Evolutionary conservation across 2,888 invertebrate genomes (phyloP).

Genomic region (Stenchaetothrips biformis): DNA sequence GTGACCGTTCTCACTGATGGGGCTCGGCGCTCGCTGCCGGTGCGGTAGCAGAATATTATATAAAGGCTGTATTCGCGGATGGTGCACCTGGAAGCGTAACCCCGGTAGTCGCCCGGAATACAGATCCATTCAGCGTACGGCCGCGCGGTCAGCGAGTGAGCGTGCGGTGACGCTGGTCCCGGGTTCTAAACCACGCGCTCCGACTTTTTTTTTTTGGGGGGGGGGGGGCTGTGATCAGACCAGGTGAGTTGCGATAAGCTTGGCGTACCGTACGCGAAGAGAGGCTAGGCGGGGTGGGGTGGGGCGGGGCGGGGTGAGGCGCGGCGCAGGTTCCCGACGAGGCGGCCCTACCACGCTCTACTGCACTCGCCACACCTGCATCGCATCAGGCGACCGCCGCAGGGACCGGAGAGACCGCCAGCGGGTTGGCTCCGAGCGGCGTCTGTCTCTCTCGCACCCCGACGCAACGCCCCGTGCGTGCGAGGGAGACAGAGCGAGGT

Average conservation of each 20-base stretch:
- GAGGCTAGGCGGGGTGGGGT: no score
- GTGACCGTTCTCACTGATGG: slow-evolving; percentile 5
- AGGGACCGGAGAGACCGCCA: no score
- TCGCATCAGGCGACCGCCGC: background rate
- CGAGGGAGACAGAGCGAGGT: background rate
- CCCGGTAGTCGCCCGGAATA: no score
- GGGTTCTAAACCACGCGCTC: no score
- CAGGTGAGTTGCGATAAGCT: background rate
- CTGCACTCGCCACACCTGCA: slow-evolving; percentile 21
- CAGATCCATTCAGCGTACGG: no score
- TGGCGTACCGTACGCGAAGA: no score
- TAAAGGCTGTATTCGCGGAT: no score
- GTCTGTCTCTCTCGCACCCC: background rate
- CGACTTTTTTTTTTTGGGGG: no score
- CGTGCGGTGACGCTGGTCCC: no score
- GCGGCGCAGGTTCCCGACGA: background rate
- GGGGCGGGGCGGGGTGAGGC: background rate
- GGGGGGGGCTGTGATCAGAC: background rate
- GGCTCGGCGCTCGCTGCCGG: background rate
- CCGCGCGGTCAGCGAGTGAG: no score
- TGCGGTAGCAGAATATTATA: no score
- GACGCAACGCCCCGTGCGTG: background rate
- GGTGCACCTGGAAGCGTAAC: no score
- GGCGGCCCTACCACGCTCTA: background rate
- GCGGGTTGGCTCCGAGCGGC: background rate